Evolutionary conservation across 1,140 invertebrate species (phyloP).

Genomic region (Archegozetes longisetosus): DNA sequence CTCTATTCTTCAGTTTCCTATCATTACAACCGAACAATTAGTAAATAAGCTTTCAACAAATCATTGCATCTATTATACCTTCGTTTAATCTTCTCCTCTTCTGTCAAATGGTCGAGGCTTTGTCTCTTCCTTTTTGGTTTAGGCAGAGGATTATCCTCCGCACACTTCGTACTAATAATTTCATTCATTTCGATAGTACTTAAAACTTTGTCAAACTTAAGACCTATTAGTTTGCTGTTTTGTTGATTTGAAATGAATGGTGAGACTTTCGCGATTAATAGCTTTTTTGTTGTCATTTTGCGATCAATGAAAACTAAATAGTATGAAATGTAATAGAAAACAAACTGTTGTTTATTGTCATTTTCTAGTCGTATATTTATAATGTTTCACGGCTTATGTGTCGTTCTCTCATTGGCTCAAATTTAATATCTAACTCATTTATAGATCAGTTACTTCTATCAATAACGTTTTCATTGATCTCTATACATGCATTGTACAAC

Average conservation of each 20-base stretch:
- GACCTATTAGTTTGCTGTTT: not conserved
- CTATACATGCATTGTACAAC: no score
- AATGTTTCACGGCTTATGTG: not conserved
- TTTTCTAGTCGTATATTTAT: not conserved
- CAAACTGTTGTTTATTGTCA: no score
- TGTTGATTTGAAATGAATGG: not conserved
- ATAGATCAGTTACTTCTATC: not conserved
- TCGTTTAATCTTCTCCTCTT: constrained; percentile 21
- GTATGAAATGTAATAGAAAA: no score
- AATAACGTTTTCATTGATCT: not conserved
- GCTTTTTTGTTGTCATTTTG: not conserved
- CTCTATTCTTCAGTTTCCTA: constrained; percentile 79
- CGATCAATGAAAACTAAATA: not conserved
- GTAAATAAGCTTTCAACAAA: not conserved
- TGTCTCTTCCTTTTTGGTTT: constrained; percentile 16
- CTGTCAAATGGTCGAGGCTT: constrained; percentile 21
- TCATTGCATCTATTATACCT: not conserved
- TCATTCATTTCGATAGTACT: not conserved
- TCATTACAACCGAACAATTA: not conserved
- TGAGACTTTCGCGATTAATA: not conserved
- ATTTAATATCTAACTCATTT: no score
- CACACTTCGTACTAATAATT: not conserved
- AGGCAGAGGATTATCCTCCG: not conserved
- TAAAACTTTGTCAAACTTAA: not conserved
- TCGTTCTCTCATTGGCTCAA: not conserved